Base-by-base conservation (phyloP, 2,113 vertebrate species). In the Bos indicus region DNA sequence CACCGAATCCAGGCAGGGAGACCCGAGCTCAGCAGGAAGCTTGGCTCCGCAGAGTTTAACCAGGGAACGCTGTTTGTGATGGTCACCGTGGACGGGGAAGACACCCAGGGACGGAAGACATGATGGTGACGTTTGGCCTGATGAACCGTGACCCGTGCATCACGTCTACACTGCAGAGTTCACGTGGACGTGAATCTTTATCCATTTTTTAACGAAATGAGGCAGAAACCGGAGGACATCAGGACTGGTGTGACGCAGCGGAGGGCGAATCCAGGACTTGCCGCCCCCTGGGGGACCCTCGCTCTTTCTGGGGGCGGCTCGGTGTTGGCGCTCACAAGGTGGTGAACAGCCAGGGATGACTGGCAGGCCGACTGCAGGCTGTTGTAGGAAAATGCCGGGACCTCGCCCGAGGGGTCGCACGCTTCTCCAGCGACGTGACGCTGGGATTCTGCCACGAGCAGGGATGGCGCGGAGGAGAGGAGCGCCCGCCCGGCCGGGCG, bases 401-500 rank as follows among this genome's bases (percentile, higher is more conserved):
- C 57, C 84, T 5, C 84, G 7, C 23, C 77, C 0, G 28, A 3
- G 17, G 21, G 21, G 59, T 36, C 19, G 4, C 85, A 3, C n/a
- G 43, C 12, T 54, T 33, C 57, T 14, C 33, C 5, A 8, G 40
- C 3, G 10, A 1, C 12, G 1, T 51, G 10, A 1, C 21, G 15
- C 64, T 19, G n/a, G 51, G 59, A 21, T 74, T 26, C 26, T 30
- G 26, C 28, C 36, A 1, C 3, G 1, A 21, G 8, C 48, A 11
- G 30, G 30, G 36, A 1, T 43, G 60, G 6, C 23, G 48, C 17
- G 5, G 36, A 15, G 60, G 25, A 2, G 6, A 6, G 7, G 48
- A 0, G 77, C 17, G 60, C 78, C 10, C 33, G 12, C 60, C 0
- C 2, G 3, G 21, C 12, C 8, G 2, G 5, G 33, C 25, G 0